A percentile compares a stretch with the other conserved stretches of the same genome.
These are phyloP conservation scores for Megaleporinus macrocephalus DNA, from an alignment of 2,113 vertebrate species.

Conservation along the genomic window DNA sequence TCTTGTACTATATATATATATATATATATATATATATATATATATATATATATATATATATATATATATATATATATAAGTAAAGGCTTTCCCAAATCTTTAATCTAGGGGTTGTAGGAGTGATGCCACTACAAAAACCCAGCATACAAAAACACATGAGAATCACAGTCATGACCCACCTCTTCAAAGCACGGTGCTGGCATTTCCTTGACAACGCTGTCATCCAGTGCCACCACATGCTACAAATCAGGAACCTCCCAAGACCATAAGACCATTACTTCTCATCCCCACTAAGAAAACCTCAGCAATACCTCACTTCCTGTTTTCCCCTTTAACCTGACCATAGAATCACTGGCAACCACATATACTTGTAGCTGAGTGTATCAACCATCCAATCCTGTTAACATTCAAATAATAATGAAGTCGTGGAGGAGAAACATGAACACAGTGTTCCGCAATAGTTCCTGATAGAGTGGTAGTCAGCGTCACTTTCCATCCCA, in stretches of 20 bases:
- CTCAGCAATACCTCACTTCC: background rate
- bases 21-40: too few relatives aligned
- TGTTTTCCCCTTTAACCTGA: background rate
- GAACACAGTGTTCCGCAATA: background rate
- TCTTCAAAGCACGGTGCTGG: background rate
- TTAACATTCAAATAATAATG: background rate
- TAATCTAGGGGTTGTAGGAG: too few relatives aligned
- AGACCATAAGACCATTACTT: slow-evolving; percentile 35
- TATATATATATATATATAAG: too few relatives aligned
- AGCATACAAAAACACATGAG: background rate
- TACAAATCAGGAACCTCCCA: background rate
- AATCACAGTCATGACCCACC: background rate
- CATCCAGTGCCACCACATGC: background rate
- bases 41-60: too few relatives aligned
- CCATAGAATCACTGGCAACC: background rate
- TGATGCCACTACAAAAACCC: background rate
- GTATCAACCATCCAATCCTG: background rate
- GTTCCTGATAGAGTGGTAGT: background rate
- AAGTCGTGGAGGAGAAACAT: background rate
- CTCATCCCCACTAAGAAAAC: background rate
- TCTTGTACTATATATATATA: too few relatives aligned
- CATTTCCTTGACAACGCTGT: slow-evolving; percentile 4
- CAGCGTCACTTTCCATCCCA: slow-evolving; percentile 30
- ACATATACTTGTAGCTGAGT: background rate
- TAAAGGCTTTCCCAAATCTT: too few relatives aligned